Percentiles rank a stretch among this genome's conserved stretches.
phyloP scores from a whole-genome alignment of 2,113 vertebrate genomes.

The Procavia capensis region DNA sequence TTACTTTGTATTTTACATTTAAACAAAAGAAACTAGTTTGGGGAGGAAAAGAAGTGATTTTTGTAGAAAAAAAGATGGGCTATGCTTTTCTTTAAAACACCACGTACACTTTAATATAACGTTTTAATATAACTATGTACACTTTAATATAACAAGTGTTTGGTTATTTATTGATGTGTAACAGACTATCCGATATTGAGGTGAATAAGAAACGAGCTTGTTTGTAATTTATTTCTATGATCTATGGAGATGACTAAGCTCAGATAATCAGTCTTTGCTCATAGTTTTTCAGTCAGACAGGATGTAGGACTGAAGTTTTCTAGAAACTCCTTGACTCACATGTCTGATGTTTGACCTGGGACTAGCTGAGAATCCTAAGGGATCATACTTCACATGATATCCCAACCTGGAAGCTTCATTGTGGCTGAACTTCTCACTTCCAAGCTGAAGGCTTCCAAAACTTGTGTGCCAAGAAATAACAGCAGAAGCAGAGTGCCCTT shows the following conservation, averaged over 20 bases:
- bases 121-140: no score
- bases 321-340: neutral
- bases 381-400: neutral
- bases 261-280: neutral
- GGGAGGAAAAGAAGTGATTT: neutral
- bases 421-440: neutral
- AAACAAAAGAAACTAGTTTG: neutral
- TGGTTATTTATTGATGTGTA: neutral
- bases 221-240: neutral
- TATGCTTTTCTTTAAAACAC: neutral
- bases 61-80: neutral
- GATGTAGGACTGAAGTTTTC: neutral
- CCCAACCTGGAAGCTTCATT: neutral
- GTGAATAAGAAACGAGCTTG: neutral
- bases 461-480: neutral
- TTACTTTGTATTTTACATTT: neutral
- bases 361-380: neutral
- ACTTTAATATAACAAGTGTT: neutral
- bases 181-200: neutral
- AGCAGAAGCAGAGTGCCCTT: neutral
- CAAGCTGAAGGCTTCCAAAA: fast-evolving
- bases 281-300: neutral
- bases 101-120: neutral
- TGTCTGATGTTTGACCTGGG: neutral
- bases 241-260: neutral